These are phyloP conservation scores for Plagodis dolabraria DNA, from an alignment of 2,888 invertebrate species.

Conservation along the genomic window DNA sequence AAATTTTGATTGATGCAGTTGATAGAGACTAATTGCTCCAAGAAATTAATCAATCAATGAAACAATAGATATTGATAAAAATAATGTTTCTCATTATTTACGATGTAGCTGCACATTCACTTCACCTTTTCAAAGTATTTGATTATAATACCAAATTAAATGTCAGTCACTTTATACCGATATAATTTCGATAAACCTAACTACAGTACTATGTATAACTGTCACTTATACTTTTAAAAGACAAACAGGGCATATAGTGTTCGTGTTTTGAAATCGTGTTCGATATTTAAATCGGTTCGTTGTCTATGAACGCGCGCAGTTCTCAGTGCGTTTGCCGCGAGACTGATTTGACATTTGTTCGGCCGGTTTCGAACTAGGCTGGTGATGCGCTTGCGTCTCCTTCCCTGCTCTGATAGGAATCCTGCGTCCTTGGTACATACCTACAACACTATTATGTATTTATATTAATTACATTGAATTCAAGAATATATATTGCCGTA, in stretches of 20 bases:
- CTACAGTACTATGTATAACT: slow-evolving; percentile 28
- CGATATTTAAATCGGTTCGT: slow-evolving; percentile 41
- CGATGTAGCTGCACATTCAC: slow-evolving; percentile 30
- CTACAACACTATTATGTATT: slow-evolving; percentile 15
- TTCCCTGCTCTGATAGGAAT: slow-evolving; percentile 22
- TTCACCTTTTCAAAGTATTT: slow-evolving; percentile 26
- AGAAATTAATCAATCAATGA: slow-evolving; percentile 32
- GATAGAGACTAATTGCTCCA: slow-evolving; percentile 30
- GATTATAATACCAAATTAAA: slow-evolving; percentile 21
- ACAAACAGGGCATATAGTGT: slow-evolving; percentile 14
- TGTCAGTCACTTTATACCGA: slow-evolving; percentile 21
- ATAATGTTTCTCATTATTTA: slow-evolving; percentile 32
- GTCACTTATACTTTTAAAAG: slow-evolving; percentile 13
- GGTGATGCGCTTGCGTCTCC: slow-evolving; percentile 36
- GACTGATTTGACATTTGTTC: slow-evolving; percentile 41
- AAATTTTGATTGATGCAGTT: slow-evolving; percentile 31
- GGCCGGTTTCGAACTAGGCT: slow-evolving; percentile 28
- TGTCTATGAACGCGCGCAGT: slow-evolving; percentile 43
- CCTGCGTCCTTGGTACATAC: slow-evolving; percentile 35
- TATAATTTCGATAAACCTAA: slow-evolving; percentile 2
- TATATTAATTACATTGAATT: background rate
- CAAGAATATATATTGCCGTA: background rate
- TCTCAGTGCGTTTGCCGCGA: slow-evolving; percentile 31
- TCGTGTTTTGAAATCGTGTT: slow-evolving; percentile 42
- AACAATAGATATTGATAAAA: slow-evolving; percentile 14